phyloP scores from a whole-genome alignment of 2,888 invertebrate species.

The Harmothoe impar region DNA sequence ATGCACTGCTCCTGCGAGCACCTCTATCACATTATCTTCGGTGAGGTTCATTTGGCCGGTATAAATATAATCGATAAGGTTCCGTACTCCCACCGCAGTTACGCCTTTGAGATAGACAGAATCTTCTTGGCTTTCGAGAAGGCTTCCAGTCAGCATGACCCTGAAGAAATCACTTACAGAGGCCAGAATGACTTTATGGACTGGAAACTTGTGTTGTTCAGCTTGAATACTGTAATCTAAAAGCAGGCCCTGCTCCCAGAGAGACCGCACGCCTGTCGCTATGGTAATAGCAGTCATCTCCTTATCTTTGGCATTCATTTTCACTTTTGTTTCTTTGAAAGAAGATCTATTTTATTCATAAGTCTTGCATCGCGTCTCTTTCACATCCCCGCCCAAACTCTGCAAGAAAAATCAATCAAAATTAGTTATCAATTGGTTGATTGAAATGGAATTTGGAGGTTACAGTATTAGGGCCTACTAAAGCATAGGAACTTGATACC shows the following conservation, averaged over 20 bases:
- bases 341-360: no score
- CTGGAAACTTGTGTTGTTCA: neutral
- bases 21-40: neutral
- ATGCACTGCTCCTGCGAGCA: conserved; percentile 45
- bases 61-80: conserved; percentile 22
- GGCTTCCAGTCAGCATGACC: conserved; percentile 49
- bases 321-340: neutral
- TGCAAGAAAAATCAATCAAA: no score
- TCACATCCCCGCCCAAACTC: no score
- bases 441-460: no score
- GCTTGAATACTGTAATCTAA: neutral
- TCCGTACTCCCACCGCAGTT: neutral
- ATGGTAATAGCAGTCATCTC: conserved; percentile 18
- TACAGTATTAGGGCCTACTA: no score
- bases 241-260: conserved; percentile 44
- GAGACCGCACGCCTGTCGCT: neutral
- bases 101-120: conserved; percentile 42
- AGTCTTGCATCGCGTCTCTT: no score
- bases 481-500: no score
- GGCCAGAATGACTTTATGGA: conserved; percentile 39
- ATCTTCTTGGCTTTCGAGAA: conserved; percentile 18
- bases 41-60: neutral
- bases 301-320: neutral
- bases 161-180: conserved; percentile 43
- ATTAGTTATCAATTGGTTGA: no score